Evolutionary conservation across 1,140 invertebrate species (phyloP), one percentile per base, ranked within the genome.

Genomic region (Nasonia longicornis): DNA sequence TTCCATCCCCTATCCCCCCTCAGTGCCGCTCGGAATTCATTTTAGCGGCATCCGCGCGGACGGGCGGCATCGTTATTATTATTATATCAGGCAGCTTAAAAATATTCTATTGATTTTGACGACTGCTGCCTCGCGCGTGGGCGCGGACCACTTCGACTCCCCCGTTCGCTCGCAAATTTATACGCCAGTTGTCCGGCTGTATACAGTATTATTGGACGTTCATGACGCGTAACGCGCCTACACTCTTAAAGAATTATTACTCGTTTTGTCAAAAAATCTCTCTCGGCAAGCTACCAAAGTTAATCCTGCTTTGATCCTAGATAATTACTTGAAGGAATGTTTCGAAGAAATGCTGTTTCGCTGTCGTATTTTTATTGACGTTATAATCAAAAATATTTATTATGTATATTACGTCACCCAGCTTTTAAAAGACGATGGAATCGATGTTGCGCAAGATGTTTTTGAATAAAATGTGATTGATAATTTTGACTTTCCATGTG

Each of bases 61-160:
- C 3, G 14, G 52, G 12, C 73, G 71, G 6, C n/a, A 42, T 58
- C 70, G 45, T 58, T 78, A 35, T 78, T 71, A 78, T 78, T 70
- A 78, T 78, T 70, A 78, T 70, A 42, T 42, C 67, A 58, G 58
- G 0, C 52, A n/a, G 78, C 78, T 72, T 71, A 79, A 70, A 79
- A 79, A 73, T 79, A 79, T 79, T 73, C 38, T 73, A 79, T 79
- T 73, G 76, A 74, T 80, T 67, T 38, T 69, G 73, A 71, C 74
- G 77, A 67, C 63, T 76, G 38, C 29, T 0, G 64, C 48, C 22
- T 66, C 16, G 48, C 48, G 48, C 48, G 38, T 6, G 38, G 38
- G 38, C 16, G 48, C 52, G 20, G 52, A 58, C 52, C 16, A 58
- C 52, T 58, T 58, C 20, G 52, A 7, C 16, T 58, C 20, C 1